Evolutionary conservation across 2,888 invertebrate genomes (phyloP).

Genomic region (Kryphioiulus occultus): DNA sequence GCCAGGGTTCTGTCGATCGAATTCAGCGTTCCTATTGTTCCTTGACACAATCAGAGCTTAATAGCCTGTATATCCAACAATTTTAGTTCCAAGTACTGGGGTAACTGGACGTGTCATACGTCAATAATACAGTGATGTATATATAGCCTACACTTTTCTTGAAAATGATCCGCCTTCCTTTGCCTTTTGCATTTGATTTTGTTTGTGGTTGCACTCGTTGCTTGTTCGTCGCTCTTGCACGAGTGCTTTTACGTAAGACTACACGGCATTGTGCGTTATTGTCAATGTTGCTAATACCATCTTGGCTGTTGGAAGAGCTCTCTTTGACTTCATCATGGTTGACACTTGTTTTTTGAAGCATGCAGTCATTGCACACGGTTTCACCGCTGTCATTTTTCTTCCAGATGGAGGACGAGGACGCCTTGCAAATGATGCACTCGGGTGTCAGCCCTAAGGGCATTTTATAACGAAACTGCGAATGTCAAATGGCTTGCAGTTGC

Average conservation of each 20-base stretch:
- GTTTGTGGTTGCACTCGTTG: constrained; percentile 54
- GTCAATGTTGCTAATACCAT: constrained; percentile 45
- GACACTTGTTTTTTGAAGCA: background rate
- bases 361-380: constrained; percentile 75
- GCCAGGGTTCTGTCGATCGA: background rate
- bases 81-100: too few relatives aligned
- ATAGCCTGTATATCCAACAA: too few relatives aligned
- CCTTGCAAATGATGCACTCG: constrained; percentile 74
- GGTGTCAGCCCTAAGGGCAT: constrained; percentile 69
- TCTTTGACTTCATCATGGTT: constrained; percentile 41
- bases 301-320: constrained; percentile 33
- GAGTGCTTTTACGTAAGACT: constrained; percentile 55
- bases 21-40: background rate
- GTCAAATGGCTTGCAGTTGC: too few relatives aligned
- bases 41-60: too few relatives aligned
- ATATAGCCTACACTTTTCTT: constrained; percentile 68
- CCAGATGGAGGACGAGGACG: constrained; percentile 77
- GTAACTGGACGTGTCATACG: too few relatives aligned
- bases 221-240: constrained; percentile 55
- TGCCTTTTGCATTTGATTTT: constrained; percentile 68
- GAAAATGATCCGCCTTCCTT: constrained; percentile 78
- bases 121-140: too few relatives aligned
- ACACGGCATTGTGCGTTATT: constrained; percentile 51
- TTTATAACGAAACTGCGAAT: constrained; percentile 51
- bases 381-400: constrained; percentile 76